These are phyloP conservation scores for Amblyjoppa proteus DNA, from an alignment of 2,888 invertebrate genomes.

Conservation along the genomic window DNA sequence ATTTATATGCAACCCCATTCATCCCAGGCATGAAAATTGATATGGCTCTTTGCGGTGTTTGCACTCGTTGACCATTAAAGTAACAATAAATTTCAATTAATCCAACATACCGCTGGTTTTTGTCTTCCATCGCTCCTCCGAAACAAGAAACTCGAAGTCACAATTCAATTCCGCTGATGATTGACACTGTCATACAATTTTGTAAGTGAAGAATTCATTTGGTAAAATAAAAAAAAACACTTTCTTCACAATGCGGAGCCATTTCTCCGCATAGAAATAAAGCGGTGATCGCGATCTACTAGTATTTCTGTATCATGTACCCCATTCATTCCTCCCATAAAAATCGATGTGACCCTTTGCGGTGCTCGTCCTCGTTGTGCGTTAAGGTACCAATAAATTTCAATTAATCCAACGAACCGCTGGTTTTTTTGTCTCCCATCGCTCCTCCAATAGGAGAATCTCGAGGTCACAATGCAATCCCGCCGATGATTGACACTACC, in stretches of 20 bases:
- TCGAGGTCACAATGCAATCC: slow-evolving; percentile 37
- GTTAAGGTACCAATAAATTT: slow-evolving; percentile 32
- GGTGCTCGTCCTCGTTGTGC: slow-evolving; percentile 2
- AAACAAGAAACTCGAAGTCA: slow-evolving; percentile 20
- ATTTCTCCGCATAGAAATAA: too few species aligned
- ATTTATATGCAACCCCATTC: too few species aligned
- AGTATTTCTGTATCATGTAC: too few species aligned
- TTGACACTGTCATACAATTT: slow-evolving; percentile 40
- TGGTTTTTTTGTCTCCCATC: slow-evolving; percentile 40
- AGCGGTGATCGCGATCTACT: too few species aligned
- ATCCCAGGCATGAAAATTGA: too few species aligned
- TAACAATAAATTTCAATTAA: slow-evolving; percentile 45
- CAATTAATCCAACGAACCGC: slow-evolving; percentile 31
- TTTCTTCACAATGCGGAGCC: too few species aligned
- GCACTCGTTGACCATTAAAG: not conserved
- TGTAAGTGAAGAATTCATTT: not conserved
- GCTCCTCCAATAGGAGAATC: slow-evolving; percentile 21
- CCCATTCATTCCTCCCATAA: too few species aligned
- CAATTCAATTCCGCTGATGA: slow-evolving; percentile 48
- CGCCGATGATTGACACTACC: slow-evolving; percentile 53
- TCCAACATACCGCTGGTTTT: slow-evolving; percentile 19
- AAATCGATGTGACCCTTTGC: too few species aligned
- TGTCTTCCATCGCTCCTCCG: slow-evolving; percentile 36
- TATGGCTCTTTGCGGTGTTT: slow-evolving; percentile 2
- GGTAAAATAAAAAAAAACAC: too few species aligned